Conservation (phyloP, 2,113 vertebrate genomes). For the Emydura subglobosa region DNA sequence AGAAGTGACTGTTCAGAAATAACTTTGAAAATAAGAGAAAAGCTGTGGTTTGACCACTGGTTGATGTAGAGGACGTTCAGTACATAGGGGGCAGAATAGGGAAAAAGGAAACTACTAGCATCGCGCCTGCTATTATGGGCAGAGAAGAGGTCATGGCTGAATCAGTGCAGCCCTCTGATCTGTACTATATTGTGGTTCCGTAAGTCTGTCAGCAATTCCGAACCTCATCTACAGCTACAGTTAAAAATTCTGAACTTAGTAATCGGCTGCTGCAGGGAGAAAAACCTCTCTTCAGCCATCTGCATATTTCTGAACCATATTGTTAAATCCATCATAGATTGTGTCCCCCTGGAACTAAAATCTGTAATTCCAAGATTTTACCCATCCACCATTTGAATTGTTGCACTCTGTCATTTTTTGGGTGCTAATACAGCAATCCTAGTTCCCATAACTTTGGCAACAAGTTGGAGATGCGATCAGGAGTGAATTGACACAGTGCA, state of each 20-base stretch:
- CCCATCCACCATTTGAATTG: neutral
- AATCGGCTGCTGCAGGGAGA: neutral
- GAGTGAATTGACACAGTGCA: neutral
- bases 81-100: neutral
- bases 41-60: accelerated
- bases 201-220: neutral
- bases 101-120: neutral
- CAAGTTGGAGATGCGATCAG: neutral
- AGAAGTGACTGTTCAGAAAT: accelerated
- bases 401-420: neutral
- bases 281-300: neutral
- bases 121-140: neutral
- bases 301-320: neutral
- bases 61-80: neutral
- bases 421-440: neutral
- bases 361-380: neutral
- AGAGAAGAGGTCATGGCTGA: neutral
- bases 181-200: neutral
- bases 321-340: neutral
- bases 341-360: neutral
- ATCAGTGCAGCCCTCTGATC: neutral
- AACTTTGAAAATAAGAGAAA: neutral
- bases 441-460: neutral
- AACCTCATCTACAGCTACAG: neutral
- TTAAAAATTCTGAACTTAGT: neutral